phyloP scores from a whole-genome alignment of 2,888 invertebrate genomes.

The Acanthoscelides obtectus region DNA sequence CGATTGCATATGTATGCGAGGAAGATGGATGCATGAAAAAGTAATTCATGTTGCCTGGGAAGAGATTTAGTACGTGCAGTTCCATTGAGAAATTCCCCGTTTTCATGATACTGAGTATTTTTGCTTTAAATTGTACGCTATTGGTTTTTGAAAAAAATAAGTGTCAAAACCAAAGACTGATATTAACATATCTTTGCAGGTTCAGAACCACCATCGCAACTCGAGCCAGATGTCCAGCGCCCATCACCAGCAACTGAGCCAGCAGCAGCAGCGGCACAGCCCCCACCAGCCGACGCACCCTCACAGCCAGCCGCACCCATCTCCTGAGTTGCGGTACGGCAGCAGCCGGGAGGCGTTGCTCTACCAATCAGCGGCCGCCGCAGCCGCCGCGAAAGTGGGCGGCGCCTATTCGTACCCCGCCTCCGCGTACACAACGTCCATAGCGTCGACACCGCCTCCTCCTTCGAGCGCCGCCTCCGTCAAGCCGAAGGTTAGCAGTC shows the following conservation, averaged over 20 bases:
- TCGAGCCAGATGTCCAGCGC: slow-evolving; percentile 46
- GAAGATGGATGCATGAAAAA: too few species aligned
- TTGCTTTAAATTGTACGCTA: too few species aligned
- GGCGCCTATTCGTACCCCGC: not conserved
- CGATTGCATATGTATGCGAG: too few species aligned
- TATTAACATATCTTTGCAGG: not conserved
- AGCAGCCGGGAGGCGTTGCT: slow-evolving; percentile 32
- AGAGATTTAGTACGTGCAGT: too few species aligned
- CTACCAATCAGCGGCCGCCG: slow-evolving; percentile 36
- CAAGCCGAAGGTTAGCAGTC: slow-evolving; percentile 70
- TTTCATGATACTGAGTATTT: too few species aligned
- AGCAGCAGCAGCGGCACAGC: slow-evolving; percentile 28
- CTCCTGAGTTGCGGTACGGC: slow-evolving; percentile 42
- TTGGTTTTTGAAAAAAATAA: too few species aligned
- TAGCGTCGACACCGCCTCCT: slow-evolving; percentile 26
- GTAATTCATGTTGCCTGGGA: too few species aligned
- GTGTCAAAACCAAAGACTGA: slow-evolving; percentile 1
- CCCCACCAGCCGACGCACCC: slow-evolving; percentile 31
- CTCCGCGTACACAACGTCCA: slow-evolving; percentile 43
- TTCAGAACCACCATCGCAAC: slow-evolving; percentile 18
- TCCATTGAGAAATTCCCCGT: too few species aligned
- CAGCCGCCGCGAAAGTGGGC: slow-evolving; percentile 30
- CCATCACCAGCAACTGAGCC: slow-evolving; percentile 38
- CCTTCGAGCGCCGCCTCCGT: not conserved
- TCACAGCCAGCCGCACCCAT: slow-evolving; percentile 41